These are phyloP conservation scores for Pharmacophagus antenor DNA, from an alignment of 2,888 invertebrate genomes.

Conservation along the genomic window DNA sequence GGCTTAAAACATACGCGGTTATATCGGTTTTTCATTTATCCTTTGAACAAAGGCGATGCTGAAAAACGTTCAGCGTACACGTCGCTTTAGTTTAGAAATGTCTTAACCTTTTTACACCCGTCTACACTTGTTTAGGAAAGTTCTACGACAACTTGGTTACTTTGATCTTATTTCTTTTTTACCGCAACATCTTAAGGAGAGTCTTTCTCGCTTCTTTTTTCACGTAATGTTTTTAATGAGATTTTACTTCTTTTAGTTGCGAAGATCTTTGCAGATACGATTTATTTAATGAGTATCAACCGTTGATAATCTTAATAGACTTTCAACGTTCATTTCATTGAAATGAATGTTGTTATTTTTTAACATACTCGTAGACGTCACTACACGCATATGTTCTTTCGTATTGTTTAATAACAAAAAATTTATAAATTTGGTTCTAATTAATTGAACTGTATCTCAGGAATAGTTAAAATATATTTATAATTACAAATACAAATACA, in stretches of 20 bases:
- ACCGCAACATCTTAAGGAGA: neutral
- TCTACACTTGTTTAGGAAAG: constrained; percentile 6
- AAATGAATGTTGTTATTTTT: too few species aligned
- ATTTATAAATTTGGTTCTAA: too few species aligned
- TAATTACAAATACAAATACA: too few species aligned
- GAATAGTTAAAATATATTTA: too few species aligned
- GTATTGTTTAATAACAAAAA: too few species aligned
- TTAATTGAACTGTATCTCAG: too few species aligned
- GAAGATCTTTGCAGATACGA: neutral
- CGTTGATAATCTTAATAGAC: neutral
- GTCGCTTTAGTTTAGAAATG: neutral
- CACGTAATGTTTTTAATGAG: constrained; percentile 1
- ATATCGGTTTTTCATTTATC: neutral
- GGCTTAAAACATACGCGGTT: neutral
- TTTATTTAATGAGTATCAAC: neutral
- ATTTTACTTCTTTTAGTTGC: neutral
- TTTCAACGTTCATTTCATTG: neutral
- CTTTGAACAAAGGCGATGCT: neutral
- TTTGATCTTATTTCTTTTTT: neutral
- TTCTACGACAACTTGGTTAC: neutral
- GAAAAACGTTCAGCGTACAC: neutral
- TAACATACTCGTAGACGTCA: too few species aligned
- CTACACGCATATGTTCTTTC: too few species aligned
- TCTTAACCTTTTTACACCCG: constrained; percentile 1
- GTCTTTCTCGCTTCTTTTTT: neutral